Base-by-base conservation (phyloP, 2,888 invertebrate genomes). In the Cantharis nigra region DNA sequence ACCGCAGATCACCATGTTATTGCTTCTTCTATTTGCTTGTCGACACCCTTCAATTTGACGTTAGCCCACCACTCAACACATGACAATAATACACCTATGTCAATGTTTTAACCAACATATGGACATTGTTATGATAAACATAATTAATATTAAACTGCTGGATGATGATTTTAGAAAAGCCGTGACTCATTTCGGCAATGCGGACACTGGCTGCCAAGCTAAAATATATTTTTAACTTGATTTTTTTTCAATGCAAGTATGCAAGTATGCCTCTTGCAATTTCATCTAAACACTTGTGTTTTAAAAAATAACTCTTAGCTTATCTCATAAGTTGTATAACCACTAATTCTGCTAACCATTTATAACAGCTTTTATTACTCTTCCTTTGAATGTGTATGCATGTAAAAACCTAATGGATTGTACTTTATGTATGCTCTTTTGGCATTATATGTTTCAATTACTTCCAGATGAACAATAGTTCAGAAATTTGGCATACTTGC, bases 1-100 rank as follows among this genome's bases (percentile, higher is more conserved):
- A 86, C 87, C 87, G 85, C 87, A 86, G 87, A 88, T 88, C 87
- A 86, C 85, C 86, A 83, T 87, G 88, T 87, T 88, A 88, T 87
- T 87, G 87, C 88, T 86, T 87, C 87, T 86, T 87, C 87, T 87
- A 85, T 87, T 87, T 86, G 86, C 86, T 86, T 86, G 87, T 87
- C 87, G 87, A 85, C 88, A 86, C 87, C 87, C 85, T 84, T 83
- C 84, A 79, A 70, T 76, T 79, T 76, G 75, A 78, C 78, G 78
- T 77, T 77, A 78, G 75, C 76, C 79, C 78, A 77, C 71, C 72
- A 74, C 78, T 76, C 78, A 64, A 74, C 76, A 76, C 75, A 73
- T 67, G 65, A 67, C 65, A 26, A 67, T 26, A 67, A 67, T 67
- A 67, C 26, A 67, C 26, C 20, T 67, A 67, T 26, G 65, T 76